Conservation (phyloP, 2,797 vertebrate genomes). For the Pteropus rufus region DNA sequence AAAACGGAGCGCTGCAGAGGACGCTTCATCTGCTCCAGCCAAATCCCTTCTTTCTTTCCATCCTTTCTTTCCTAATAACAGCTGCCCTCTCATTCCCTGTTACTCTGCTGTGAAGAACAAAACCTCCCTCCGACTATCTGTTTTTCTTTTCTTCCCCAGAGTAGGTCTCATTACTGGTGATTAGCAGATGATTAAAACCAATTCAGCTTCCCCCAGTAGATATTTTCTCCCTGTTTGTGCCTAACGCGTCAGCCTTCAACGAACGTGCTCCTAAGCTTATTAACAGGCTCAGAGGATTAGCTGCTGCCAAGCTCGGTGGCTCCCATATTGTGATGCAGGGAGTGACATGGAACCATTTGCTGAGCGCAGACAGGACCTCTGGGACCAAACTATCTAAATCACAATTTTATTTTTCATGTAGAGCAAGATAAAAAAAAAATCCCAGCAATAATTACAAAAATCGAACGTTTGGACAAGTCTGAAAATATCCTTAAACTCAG, state of each 20-base stretch:
- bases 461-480: slow-evolving; percentile 74
- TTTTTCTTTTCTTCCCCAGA: slow-evolving; percentile 92
- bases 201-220: slow-evolving; percentile 91
- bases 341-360: slow-evolving; percentile 88
- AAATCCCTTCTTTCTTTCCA: slow-evolving; percentile 88
- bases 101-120: slow-evolving; percentile 89
- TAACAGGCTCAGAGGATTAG: slow-evolving; percentile 91
- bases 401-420: slow-evolving; percentile 82
- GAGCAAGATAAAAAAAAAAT: slow-evolving; percentile 60
- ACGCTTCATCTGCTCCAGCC: slow-evolving; percentile 88
- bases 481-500: slow-evolving; percentile 73
- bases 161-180: slow-evolving; percentile 93
- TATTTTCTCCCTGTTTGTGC: slow-evolving; percentile 90
- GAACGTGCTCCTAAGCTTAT: slow-evolving; percentile 93
- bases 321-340: slow-evolving; percentile 88
- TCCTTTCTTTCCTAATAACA: slow-evolving; percentile 88
- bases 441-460: slow-evolving; percentile 78
- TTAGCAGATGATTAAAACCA: slow-evolving; percentile 93
- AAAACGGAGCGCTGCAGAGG: slow-evolving; percentile 85
- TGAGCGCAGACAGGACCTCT: slow-evolving; percentile 81
- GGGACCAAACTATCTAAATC: slow-evolving; percentile 86
- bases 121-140: slow-evolving; percentile 90
- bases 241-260: slow-evolving; percentile 88
- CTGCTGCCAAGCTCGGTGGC: slow-evolving; percentile 86
- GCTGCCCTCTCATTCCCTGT: slow-evolving; percentile 89